Base-by-base conservation (phyloP, 2,797 vertebrate genomes). In the Fundulus diaphanus region DNA sequence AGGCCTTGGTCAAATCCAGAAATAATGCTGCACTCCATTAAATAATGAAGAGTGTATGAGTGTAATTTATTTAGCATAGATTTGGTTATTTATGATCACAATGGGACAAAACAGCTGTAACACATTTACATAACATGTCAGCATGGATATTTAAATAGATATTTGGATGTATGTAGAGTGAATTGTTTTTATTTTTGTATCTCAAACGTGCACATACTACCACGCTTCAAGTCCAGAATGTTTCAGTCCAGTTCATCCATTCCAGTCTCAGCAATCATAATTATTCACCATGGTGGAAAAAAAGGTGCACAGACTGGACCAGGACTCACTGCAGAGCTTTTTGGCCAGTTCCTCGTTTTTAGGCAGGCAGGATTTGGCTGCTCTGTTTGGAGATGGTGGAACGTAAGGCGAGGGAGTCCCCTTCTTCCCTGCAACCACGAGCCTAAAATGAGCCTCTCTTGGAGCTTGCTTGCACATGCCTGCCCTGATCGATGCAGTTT, bases 281-380 rank as follows among this genome's bases (percentile, higher is more conserved):
- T 93, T 93, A 84, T 97, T 96, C 44, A 98, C 42, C 95, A 98
- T 96, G 1, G 94, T 90, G 33, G 98, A 93, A 56, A 99, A 90
- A 73, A 99, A 96, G 0, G 89, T 91, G 89, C 98, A 99, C 1
- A 97, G 7, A 42, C 95, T 95, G 1, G 94, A 85, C 92, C 97
- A 97, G 33, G 93, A 66, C 40, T 94, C 86, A 2, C 87, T 93
- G 65, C 97, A 99, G 83, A 95, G 94, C 22, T 97, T 96, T 79
- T 95, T 80, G 22, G 96, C 97, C 40, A 88, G 79, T 81, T 93
- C 96, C 77, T 46, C 92, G 87, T 95, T 95, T 3, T 88, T 88
- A 6, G 87, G 59, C 13, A 93, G 93, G 69, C 97, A 98, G 42
- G 94, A 89, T 56, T 85, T 86, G 69, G 70, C 70, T 7, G 74